phyloP scores from a whole-genome alignment of 2,797 vertebrate species.

The Labeo calbasu region DNA sequence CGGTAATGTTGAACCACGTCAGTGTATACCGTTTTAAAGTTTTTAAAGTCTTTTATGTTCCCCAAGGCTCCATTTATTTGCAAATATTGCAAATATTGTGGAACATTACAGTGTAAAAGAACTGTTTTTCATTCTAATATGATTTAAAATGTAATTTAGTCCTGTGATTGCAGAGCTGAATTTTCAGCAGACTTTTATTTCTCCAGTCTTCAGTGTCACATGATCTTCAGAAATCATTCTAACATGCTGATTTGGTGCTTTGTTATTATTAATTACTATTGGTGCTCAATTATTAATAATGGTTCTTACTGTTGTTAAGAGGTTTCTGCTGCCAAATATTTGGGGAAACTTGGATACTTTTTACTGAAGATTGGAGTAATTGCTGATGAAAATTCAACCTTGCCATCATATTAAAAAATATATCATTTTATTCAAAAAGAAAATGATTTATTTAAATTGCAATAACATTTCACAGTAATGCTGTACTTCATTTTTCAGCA shows the following conservation, averaged over 20 bases:
- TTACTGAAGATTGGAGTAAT: neutral
- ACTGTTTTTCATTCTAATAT: neutral
- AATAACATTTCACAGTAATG: neutral
- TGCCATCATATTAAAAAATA: neutral
- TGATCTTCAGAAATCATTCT: neutral
- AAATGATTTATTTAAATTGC: neutral
- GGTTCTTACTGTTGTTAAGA: neutral
- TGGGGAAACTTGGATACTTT: neutral
- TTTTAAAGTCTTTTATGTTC: neutral
- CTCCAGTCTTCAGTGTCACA: neutral
- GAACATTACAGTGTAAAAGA: neutral
- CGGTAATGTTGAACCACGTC: neutral
- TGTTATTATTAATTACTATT: neutral
- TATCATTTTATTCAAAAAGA: neutral
- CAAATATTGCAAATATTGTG: neutral
- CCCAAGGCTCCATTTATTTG: neutral
- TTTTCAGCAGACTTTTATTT: neutral
- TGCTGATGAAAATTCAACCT: neutral
- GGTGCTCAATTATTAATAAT: neutral
- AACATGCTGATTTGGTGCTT: neutral
- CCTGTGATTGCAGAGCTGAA: neutral
- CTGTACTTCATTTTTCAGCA: neutral
- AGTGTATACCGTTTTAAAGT: neutral
- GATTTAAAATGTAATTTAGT: neutral
- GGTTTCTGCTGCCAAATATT: neutral